phyloP scores from a whole-genome alignment of 2,888 invertebrate genomes.

The Pseudococcus viburni region DNA sequence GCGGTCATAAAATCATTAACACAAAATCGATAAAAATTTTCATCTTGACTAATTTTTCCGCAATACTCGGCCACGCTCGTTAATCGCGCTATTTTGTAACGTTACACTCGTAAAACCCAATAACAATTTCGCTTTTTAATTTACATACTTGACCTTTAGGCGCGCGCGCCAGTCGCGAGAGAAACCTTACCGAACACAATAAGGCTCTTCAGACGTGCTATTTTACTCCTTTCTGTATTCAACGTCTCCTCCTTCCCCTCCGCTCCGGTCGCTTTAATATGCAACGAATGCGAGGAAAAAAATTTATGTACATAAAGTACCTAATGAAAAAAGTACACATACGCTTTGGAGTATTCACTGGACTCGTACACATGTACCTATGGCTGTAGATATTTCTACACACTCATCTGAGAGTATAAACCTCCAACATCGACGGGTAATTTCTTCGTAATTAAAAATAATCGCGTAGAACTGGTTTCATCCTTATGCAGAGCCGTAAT shows the following conservation, averaged over 20 bases:
- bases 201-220: conserved; percentile 4
- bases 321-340: neutral
- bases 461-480: conserved; percentile 30
- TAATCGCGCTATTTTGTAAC: conserved; percentile 33
- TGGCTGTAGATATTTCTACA: neutral
- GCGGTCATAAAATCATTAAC: conserved; percentile 33
- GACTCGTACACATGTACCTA: neutral
- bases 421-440: conserved; percentile 36
- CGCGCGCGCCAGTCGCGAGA: conserved; percentile 20
- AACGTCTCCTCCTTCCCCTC: neutral
- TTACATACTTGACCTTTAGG: conserved; percentile 44
- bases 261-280: neutral
- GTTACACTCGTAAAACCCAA: conserved; percentile 2
- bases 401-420: neutral
- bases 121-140: conserved; percentile 43
- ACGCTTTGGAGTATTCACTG: neutral
- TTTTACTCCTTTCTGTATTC: conserved; percentile 5
- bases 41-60: conserved; percentile 47
- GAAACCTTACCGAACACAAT: conserved; percentile 26
- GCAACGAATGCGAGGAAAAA: conserved; percentile 8
- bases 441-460: conserved; percentile 53
- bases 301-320: neutral
- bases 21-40: conserved; percentile 39
- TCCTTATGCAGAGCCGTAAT: conserved; percentile 14
- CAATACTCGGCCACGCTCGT: conserved; percentile 12